These are phyloP conservation scores for Reticulitermes lucifugus DNA, from an alignment of 2,888 invertebrate species.

Conservation along the genomic window DNA sequence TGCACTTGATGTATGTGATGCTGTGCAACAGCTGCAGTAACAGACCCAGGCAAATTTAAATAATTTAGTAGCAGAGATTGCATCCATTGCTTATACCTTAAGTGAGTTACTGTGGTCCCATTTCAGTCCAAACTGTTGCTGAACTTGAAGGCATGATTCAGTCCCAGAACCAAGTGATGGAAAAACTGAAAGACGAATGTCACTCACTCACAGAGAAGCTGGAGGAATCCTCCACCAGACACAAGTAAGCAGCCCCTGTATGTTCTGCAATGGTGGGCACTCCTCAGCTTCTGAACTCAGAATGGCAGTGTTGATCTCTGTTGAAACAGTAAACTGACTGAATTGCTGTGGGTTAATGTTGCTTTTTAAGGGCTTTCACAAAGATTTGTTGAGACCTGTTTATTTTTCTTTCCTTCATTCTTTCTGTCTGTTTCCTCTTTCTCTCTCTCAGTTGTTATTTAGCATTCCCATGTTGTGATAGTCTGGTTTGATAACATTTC, in stretches of 20 bases:
- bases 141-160: conserved; percentile 91
- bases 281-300: neutral
- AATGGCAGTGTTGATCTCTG: neutral
- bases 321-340: neutral
- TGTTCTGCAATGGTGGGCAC: neutral
- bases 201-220: conserved; percentile 89
- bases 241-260: conserved; percentile 77
- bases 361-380: too few relatives aligned
- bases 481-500: too few relatives aligned
- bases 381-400: too few relatives aligned
- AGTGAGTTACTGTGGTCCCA: conserved; percentile 43
- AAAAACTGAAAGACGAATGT: conserved; percentile 90
- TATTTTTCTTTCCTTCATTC: too few relatives aligned
- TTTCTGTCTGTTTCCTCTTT: too few relatives aligned
- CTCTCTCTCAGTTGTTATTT: too few relatives aligned
- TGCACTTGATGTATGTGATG: too few relatives aligned
- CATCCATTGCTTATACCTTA: neutral
- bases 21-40: too few relatives aligned
- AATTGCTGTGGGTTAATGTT: neutral
- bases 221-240: conserved; percentile 88
- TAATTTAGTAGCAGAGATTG: too few relatives aligned
- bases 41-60: too few relatives aligned
- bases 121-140: conserved; percentile 89
- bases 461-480: too few relatives aligned
- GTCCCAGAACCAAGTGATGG: conserved; percentile 93